Base-by-base conservation (phyloP, 2,888 invertebrate genomes). In the Strigamia crassipes region DNA sequence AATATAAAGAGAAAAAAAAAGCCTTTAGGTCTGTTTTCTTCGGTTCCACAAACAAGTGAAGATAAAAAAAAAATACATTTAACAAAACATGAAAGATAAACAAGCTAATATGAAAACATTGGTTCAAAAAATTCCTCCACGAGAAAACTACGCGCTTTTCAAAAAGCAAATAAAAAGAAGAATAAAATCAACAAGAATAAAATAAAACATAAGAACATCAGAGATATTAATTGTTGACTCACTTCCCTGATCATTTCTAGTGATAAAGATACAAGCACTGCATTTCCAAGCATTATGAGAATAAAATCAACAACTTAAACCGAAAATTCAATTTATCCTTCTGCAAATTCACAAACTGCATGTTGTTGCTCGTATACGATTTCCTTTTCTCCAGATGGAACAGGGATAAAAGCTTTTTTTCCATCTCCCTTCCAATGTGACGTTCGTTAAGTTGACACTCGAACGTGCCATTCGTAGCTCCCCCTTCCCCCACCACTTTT, bases 391-490 rank as follows among this genome's bases (percentile, higher is more conserved):
- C 27, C 73, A 73, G 73, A 73, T 73, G 73, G 73, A 73, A 15
- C 73, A 73, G 31, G 73, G 73, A 73, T 73, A 73, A 73, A 73
- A 73, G 73, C 73, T 73, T 73, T 73, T 73, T 73, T n/a, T n/a
- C 31, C 27, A 12, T n/a, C 73, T 12, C n/a, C 31, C 27, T 23
- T 73, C 73, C 23, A 73, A 73, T 73, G 73, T 73, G 73, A 73
- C 73, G 73, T 73, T 73, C 73, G 73, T 73, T 73, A 73, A 73
- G 73, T 73, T 73, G 73, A 73, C 73, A 73, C 73, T 73, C 73
- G 73, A 73, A 73, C n/a, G 73, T 73, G 73, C 73, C 73, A 73
- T 73, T 73, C 73, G 31, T 73, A 15, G 12, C 31, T 31, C 73
- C 73, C 31, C 15, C 73, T 15, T 15, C 23, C 9, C 73, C 31